Evolutionary conservation across 2,888 invertebrate genomes (phyloP), one percentile per base, ranked within the genome.

Genomic region (Drosophila hamatofila): DNA sequence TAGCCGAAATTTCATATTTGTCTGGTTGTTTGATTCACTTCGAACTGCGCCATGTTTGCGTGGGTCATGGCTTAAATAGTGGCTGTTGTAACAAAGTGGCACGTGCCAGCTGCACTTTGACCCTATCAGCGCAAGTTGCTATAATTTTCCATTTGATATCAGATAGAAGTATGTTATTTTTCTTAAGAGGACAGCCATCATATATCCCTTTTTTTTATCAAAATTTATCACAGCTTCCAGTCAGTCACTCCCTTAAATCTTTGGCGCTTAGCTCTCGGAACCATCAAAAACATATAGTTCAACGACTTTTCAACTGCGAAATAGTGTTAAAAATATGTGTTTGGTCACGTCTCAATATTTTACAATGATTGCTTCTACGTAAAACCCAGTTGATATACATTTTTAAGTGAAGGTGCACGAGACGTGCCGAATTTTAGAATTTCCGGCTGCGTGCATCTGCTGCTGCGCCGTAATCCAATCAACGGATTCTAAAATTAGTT

Each of bases 21-120:
- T 67, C 39, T 49, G 57, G 48, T 37, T n/a, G 16, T 23, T 23
- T 23, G 23, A 2, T 37, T 42, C 11, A 41, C 8, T 21, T 49
- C 42, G n/a, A 41, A 80, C 81, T 83, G 69, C 16, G 14, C 48
- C 52, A 27, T 27, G 7, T 46, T 39, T 37, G 18, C 39, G 12
- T 25, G 18, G 58, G 52, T 46, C 37, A 25, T 21, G 35, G 41
- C 44, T 88, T 88, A 84, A 76, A 55, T 84, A 84, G 69, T 51
- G 46, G 3, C 16, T 27, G 39, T 16, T 35, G 5, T 21, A 4
- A 11, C 4, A 18, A 25, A 8, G 8, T 35, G 27, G 60, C 44
- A 66, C 78, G 78, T 78, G 65, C 44, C 62, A 42, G 33, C 21
- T 48, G 33, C 16, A 51, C 35, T 18, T 41, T 60, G 11, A 21